phyloP scores from a whole-genome alignment of 1,140 invertebrate genomes.

The Tribolium castaneum region DNA sequence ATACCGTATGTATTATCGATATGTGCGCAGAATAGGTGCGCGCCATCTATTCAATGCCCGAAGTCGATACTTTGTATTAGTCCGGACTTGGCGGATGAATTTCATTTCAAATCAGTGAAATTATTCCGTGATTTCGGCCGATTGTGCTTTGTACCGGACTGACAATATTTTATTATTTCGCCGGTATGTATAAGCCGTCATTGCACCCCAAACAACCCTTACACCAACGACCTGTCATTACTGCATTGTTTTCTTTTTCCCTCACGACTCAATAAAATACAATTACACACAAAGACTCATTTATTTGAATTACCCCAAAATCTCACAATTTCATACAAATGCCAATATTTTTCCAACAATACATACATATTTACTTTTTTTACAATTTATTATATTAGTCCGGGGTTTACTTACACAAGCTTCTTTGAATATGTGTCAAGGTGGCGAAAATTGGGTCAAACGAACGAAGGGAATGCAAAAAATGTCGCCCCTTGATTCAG shows the following conservation, averaged over 20 bases:
- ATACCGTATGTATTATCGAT: conserved; percentile 50
- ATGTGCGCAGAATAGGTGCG: conserved; percentile 51
- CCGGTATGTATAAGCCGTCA: conserved; percentile 41
- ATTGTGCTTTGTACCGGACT: conserved; percentile 47
- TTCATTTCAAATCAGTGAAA: conserved; percentile 29
- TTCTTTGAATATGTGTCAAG: conserved; percentile 42
- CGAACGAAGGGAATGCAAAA: background rate
- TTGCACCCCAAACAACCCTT: background rate
- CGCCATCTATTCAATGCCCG: conserved; percentile 46
- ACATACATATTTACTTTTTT: conserved; percentile 4
- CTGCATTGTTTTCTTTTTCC: background rate
- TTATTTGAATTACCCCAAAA: background rate
- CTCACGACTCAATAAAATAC: background rate
- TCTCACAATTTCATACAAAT: background rate
- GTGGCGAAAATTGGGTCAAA: conserved; percentile 46
- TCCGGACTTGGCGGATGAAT: conserved; percentile 46
- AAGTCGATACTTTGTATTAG: conserved; percentile 51
- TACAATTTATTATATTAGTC: background rate
- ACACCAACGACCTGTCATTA: background rate
- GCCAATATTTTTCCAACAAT: background rate
- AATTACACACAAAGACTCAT: background rate
- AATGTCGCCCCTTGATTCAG: conserved; percentile 1
- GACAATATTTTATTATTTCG: conserved; percentile 8
- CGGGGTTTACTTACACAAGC: conserved; percentile 4
- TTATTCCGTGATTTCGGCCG: background rate